phyloP scores from a whole-genome alignment of 2,888 invertebrate genomes.

The Monoplex corrugatus region DNA sequence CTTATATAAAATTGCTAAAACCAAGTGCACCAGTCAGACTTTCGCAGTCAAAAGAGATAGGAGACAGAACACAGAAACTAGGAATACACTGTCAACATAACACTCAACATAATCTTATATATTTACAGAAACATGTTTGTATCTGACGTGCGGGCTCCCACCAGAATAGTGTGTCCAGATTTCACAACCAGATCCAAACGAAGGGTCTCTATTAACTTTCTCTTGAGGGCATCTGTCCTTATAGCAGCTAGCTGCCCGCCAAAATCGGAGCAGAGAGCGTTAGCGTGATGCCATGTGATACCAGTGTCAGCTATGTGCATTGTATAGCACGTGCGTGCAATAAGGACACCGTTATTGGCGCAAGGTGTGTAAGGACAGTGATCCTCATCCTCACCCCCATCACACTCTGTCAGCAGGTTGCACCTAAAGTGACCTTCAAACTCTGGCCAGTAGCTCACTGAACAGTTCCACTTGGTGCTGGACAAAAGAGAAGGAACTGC shows the following conservation, averaged over 20 bases:
- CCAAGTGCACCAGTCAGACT: no score
- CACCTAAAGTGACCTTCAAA: constrained; percentile 12
- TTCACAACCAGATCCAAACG: constrained; percentile 7
- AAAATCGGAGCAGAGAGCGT: not conserved
- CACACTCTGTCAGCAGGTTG: constrained; percentile 28
- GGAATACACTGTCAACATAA: no score
- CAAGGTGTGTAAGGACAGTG: constrained; percentile 15
- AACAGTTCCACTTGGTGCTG: constrained; percentile 15
- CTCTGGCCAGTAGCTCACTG: not conserved
- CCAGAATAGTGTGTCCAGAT: not conserved
- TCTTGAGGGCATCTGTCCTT: not conserved
- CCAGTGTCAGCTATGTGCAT: not conserved
- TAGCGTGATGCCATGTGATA: not conserved
- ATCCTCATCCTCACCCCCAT: constrained; percentile 15
- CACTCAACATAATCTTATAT: no score
- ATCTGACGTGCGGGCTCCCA: not conserved
- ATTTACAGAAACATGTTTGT: not conserved
- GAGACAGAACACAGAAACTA: no score
- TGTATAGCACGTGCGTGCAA: not conserved
- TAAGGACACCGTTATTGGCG: not conserved
- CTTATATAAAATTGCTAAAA: no score
- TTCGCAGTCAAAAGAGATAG: no score
- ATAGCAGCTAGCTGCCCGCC: not conserved
- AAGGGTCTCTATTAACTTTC: not conserved
- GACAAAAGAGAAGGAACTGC: not conserved